phyloP scores from a whole-genome alignment of 2,888 invertebrate genomes.

The Caenorhabditis sp. region DNA sequence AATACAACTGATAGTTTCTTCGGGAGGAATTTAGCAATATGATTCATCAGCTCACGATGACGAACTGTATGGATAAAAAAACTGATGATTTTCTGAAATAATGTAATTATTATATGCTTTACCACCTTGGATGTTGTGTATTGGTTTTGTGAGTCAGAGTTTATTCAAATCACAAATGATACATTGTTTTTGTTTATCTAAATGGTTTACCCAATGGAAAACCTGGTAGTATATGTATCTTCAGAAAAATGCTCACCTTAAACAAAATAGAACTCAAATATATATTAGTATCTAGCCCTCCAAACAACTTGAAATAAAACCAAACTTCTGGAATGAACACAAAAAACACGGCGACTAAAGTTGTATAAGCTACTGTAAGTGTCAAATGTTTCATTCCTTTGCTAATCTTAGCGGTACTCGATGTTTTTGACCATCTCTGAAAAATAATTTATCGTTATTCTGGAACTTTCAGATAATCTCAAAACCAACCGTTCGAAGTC shows the following conservation, averaged over 20 bases:
- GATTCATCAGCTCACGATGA: conserved; percentile 31
- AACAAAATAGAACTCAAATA: neutral
- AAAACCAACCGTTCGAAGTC: conserved; percentile 23
- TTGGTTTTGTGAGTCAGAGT: too few species aligned
- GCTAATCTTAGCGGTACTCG: conserved; percentile 1
- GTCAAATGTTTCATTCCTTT: conserved; percentile 37
- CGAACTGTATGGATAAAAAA: conserved; percentile 36
- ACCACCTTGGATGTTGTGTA: too few species aligned
- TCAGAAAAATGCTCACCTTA: conserved; percentile 6
- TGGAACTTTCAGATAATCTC: neutral
- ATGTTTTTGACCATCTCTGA: neutral
- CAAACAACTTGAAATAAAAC: conserved; percentile 30
- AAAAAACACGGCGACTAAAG: conserved; percentile 20
- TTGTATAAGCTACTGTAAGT: conserved; percentile 34
- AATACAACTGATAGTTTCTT: conserved; percentile 7
- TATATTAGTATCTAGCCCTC: conserved; percentile 17
- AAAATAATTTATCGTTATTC: neutral
- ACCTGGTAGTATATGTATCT: neutral
- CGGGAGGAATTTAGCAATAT: conserved; percentile 18
- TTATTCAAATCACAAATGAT: too few species aligned
- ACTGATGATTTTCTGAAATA: conserved; percentile 27
- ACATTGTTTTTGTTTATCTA: too few species aligned
- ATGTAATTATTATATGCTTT: too few species aligned
- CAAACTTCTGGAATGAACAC: conserved; percentile 27
- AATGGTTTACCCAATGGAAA: too few species aligned